These are phyloP conservation scores for Anadara kagoshimensis DNA, from an alignment of 1,140 invertebrate species.

Conservation along the genomic window DNA sequence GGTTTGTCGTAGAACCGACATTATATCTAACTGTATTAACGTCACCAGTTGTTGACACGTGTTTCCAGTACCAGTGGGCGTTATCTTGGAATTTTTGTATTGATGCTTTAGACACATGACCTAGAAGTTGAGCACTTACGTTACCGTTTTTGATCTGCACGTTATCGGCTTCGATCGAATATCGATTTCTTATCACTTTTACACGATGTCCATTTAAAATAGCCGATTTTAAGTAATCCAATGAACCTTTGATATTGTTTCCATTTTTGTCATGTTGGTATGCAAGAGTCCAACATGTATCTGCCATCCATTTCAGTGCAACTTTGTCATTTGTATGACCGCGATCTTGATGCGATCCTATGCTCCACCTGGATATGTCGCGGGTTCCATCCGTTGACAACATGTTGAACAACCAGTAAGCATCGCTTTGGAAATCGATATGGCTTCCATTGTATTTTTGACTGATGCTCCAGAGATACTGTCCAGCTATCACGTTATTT, in stretches of 20 bases:
- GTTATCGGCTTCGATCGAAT: slow-evolving; percentile 5
- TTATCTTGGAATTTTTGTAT: slow-evolving; percentile 9
- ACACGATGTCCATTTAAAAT: slow-evolving; percentile 14
- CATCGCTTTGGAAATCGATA: slow-evolving; percentile 16
- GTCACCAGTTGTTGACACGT: slow-evolving; percentile 14
- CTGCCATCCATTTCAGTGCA: slow-evolving; percentile 20
- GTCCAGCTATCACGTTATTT: background rate
- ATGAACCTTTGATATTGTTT: slow-evolving; percentile 1
- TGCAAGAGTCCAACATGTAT: slow-evolving; percentile 24
- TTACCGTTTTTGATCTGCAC: slow-evolving; percentile 4
- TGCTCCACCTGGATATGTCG: slow-evolving; percentile 28
- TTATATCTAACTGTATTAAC: slow-evolving; percentile 13
- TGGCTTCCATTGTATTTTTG: background rate
- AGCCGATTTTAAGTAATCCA: background rate
- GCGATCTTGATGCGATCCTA: slow-evolving; percentile 25
- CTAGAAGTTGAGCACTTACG: slow-evolving; percentile 21
- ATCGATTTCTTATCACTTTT: background rate
- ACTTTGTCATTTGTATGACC: slow-evolving; percentile 9
- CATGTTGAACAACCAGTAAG: slow-evolving; percentile 36
- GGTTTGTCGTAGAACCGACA: background rate
- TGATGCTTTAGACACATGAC: slow-evolving; percentile 11
- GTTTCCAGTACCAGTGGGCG: slow-evolving; percentile 28
- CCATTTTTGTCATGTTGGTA: slow-evolving; percentile 13
- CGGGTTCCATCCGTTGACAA: slow-evolving; percentile 20
- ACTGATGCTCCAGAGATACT: slow-evolving; percentile 18